Conservation (phyloP, 2,113 vertebrate species). For the Spea multiplicata region DNA sequence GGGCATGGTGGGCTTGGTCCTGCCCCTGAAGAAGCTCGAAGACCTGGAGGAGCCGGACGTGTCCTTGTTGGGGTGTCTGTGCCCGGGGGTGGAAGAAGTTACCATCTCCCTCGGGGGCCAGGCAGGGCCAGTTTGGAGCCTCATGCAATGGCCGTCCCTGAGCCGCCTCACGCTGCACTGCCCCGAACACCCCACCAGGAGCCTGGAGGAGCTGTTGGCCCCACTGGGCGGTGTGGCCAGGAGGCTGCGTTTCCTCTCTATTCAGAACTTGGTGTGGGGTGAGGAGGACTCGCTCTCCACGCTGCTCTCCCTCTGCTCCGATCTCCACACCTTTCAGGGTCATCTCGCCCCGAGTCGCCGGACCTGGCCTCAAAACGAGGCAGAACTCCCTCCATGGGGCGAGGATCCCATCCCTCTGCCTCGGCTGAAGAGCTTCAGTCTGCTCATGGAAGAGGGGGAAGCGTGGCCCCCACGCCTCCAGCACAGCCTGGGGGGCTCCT, state of each 20-base stretch:
- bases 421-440: conserved; percentile 49
- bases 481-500: not conserved
- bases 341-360: not conserved
- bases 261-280: conserved; percentile 50
- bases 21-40: conserved; percentile 51
- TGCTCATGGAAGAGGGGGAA: conserved; percentile 1
- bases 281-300: not conserved
- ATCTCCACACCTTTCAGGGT: conserved; percentile 37
- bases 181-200: accelerated
- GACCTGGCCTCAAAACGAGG: accelerated
- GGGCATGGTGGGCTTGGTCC: accelerated
- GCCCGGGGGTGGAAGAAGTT: conserved; percentile 27
- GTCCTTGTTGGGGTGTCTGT: accelerated
- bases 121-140: accelerated
- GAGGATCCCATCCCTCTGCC: conserved; percentile 34
- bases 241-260: conserved; percentile 48
- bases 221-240: not conserved
- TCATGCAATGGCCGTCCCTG: conserved; percentile 48
- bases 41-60: conserved; percentile 45
- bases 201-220: conserved; percentile 43
- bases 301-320: conserved; percentile 48
- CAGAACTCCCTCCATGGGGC: accelerated
- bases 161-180: conserved; percentile 48
- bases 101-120: not conserved
- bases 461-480: accelerated